Evolutionary conservation across 2,888 invertebrate species (phyloP).

Genomic region (Cheilosia impressa): DNA sequence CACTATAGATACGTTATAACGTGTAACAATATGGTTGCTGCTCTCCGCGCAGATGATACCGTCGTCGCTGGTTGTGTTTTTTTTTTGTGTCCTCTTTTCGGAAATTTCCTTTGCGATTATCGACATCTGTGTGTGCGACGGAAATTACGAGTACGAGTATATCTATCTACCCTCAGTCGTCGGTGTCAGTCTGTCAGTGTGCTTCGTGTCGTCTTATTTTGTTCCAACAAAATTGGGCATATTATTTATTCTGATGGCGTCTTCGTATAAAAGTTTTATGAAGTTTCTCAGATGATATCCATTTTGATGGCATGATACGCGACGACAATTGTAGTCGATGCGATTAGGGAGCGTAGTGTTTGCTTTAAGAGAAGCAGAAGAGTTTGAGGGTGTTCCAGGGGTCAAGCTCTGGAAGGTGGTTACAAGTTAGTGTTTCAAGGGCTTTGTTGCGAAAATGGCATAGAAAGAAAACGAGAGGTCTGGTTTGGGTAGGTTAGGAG

Average conservation of each 20-base stretch:
- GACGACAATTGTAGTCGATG: slow-evolving; percentile 36
- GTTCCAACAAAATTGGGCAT: slow-evolving; percentile 1
- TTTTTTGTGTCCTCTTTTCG: slow-evolving; percentile 7
- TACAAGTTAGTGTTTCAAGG: neutral
- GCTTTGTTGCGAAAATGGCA: no score
- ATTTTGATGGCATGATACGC: slow-evolving; percentile 56
- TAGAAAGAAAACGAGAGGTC: no score
- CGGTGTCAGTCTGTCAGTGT: neutral
- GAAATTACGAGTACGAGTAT: no score
- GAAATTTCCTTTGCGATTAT: slow-evolving; percentile 42
- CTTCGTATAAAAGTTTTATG: slow-evolving; percentile 71
- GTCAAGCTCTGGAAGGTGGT: neutral
- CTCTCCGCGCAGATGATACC: neutral
- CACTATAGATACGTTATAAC: slow-evolving; percentile 1
- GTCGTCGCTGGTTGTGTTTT: neutral
- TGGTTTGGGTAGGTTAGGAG: no score
- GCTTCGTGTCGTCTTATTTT: neutral
- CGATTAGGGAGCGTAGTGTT: slow-evolving; percentile 51
- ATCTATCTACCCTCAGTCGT: neutral
- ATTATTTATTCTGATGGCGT: slow-evolving; percentile 65
- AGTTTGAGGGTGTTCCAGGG: slow-evolving; percentile 7
- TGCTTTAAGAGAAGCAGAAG: slow-evolving; percentile 16
- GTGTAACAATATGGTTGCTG: slow-evolving; percentile 13
- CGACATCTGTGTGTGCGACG: slow-evolving; percentile 43
- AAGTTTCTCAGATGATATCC: slow-evolving; percentile 55